These are phyloP conservation scores for Cercopithecus diana DNA, from an alignment of 2,797 vertebrate genomes.

Conservation along the genomic window DNA sequence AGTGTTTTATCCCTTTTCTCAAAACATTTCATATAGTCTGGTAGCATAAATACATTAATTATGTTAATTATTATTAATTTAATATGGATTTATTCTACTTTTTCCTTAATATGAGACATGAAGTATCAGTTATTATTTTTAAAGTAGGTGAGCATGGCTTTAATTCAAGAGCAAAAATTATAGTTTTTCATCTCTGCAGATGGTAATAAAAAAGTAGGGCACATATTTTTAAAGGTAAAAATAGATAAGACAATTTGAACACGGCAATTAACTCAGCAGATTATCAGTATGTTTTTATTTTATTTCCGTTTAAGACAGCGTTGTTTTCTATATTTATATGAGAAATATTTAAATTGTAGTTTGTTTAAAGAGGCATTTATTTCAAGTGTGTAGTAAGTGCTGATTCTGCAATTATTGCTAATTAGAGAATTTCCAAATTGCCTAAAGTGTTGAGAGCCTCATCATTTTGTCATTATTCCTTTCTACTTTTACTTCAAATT, in stretches of 20 bases:
- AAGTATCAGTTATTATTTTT: not conserved
- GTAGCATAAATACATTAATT: not conserved
- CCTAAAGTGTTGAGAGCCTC: not conserved
- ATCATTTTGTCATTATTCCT: constrained; percentile 20
- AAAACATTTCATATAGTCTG: not conserved
- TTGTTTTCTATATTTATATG: constrained; percentile 8
- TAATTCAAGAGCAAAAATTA: not conserved
- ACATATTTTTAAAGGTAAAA: not conserved
- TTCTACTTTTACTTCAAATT: not conserved
- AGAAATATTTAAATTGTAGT: constrained; percentile 27
- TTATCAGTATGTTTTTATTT: not conserved
- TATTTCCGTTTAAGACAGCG: constrained; percentile 1
- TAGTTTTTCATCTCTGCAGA: not conserved
- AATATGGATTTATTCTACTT: not conserved
- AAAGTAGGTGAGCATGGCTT: not conserved
- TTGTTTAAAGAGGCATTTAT: constrained; percentile 12
- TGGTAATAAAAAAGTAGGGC: not conserved
- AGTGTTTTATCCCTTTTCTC: not conserved
- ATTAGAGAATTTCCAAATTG: not conserved
- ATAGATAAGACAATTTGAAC: not conserved
- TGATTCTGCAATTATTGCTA: constrained; percentile 59
- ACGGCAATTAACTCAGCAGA: not conserved
- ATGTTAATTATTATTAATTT: not conserved
- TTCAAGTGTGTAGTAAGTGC: constrained; percentile 24
- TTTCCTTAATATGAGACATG: not conserved